Evolutionary conservation across 2,888 invertebrate genomes (phyloP).

Genomic region (Yponomeuta plumbellus): DNA sequence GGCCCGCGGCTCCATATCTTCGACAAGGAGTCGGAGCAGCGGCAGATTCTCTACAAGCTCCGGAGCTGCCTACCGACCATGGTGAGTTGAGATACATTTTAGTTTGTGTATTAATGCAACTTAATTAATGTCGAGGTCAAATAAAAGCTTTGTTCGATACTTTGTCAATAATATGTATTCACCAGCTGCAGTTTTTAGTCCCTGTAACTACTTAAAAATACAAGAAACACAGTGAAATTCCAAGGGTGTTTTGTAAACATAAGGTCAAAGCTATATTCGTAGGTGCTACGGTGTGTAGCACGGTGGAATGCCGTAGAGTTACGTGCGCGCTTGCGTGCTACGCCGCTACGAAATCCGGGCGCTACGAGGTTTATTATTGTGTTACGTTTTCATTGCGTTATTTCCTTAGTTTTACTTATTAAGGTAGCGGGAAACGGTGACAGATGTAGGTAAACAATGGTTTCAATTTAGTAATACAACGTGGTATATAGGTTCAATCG

Average conservation of each 20-base stretch:
- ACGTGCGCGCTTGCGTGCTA: slow-evolving; percentile 69
- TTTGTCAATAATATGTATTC: slow-evolving; percentile 11
- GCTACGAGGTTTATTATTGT: neutral
- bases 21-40: slow-evolving; percentile 83
- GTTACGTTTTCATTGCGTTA: neutral
- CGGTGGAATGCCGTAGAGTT: slow-evolving; percentile 11
- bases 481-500: no score
- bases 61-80: slow-evolving; percentile 81
- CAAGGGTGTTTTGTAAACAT: slow-evolving; percentile 16
- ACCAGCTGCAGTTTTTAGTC: neutral
- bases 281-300: slow-evolving; percentile 23
- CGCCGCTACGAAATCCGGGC: slow-evolving; percentile 38
- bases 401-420: neutral
- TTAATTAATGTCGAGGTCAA: neutral
- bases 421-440: no score
- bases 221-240: slow-evolving; percentile 28
- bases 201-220: slow-evolving; percentile 23
- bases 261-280: neutral
- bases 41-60: slow-evolving; percentile 82
- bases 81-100: slow-evolving; percentile 63
- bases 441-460: no score
- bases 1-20: slow-evolving; percentile 82
- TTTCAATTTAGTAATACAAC: no score
- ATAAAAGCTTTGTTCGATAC: slow-evolving; percentile 23
- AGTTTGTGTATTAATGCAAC: neutral